phyloP scores from a whole-genome alignment of 2,888 invertebrate species.

The Lymantria dispar region DNA sequence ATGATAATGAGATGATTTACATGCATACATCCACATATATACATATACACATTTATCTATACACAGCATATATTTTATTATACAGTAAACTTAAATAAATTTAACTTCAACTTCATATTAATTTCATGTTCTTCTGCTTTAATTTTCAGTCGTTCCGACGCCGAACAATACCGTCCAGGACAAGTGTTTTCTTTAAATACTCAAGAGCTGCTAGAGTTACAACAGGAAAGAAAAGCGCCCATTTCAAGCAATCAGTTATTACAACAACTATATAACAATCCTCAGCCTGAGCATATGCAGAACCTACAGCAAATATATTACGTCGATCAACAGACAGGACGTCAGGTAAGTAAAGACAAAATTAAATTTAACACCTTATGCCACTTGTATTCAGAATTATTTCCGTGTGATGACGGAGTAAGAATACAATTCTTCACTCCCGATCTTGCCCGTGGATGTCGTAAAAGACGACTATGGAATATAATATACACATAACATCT shows the following conservation, averaged over 20 bases:
- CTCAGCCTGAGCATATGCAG: conserved; percentile 64
- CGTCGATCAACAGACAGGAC: conserved; percentile 59
- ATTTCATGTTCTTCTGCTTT: conserved; percentile 12
- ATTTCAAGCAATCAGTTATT: conserved; percentile 53
- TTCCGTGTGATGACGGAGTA: too few species aligned
- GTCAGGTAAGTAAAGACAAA: conserved; percentile 48
- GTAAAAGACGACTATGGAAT: too few species aligned
- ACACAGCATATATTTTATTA: too few species aligned
- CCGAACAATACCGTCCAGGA: conserved; percentile 69
- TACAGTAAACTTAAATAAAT: too few species aligned
- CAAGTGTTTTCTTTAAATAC: conserved; percentile 71
- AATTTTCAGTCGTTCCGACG: conserved; percentile 47
- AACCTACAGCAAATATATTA: conserved; percentile 67
- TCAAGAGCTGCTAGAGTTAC: conserved; percentile 67
- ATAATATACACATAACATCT: too few species aligned
- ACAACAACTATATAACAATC: conserved; percentile 61
- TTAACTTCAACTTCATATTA: background rate
- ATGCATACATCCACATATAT: too few species aligned
- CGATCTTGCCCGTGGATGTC: too few species aligned
- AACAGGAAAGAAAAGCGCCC: conserved; percentile 69
- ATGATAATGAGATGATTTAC: too few species aligned
- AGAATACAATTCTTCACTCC: too few species aligned
- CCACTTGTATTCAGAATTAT: too few species aligned
- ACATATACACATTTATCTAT: too few species aligned
- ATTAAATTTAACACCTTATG: too few species aligned